Evolutionary conservation across 2,888 invertebrate genomes (phyloP), one percentile per base, ranked within the genome.

Genomic region (Apeira syringaria): DNA sequence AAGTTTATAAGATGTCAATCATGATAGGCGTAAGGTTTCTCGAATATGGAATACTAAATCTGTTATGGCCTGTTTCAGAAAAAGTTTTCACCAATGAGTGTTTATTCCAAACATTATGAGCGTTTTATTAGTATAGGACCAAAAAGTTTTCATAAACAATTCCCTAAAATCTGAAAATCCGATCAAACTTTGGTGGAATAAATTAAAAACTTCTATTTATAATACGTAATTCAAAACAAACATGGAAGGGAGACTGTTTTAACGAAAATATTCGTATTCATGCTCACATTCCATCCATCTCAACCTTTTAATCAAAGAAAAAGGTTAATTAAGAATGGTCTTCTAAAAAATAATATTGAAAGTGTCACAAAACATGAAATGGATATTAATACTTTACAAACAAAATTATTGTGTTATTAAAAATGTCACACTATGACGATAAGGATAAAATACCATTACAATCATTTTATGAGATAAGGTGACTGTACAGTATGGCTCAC

Each of bases 151-250:
- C 10, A 24, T 24, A 31, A 44, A 34, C 37, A 38, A 13, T 17
- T 9, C 25, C 37, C 6, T 2, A 7, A 39, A 35, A 45, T 37
- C 27, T 29, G 28, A 5, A 29, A 37, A 33, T 18, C 17, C 33
- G 32, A 18, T 34, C n/a, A 15, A 39, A 49, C 35, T 47, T 40
- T 18, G 15, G 5, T 33, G 22, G 11, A 17, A 43, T 38, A 13
- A 50, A 50, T 49, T 49, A 44, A 28, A 48, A 44, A 52, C 39
- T 49, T 49, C 11, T 28, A 39, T 45, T 39, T 45, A 35, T 45
- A 31, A 39, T 35, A 39, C 34, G 26, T 35, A 35, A 45, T 45
- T 38, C 38, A 25, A 29, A 39, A 26, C 34, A 38, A 38, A 34
- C 29, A 26, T 10, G 18, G 29, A 31, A 34, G 11, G 43, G 37